Percentiles rank a stretch among this genome's conserved stretches.
phyloP scores from a whole-genome alignment of 2,113 vertebrate genomes.

The Oncorhynchus gorbuscha region DNA sequence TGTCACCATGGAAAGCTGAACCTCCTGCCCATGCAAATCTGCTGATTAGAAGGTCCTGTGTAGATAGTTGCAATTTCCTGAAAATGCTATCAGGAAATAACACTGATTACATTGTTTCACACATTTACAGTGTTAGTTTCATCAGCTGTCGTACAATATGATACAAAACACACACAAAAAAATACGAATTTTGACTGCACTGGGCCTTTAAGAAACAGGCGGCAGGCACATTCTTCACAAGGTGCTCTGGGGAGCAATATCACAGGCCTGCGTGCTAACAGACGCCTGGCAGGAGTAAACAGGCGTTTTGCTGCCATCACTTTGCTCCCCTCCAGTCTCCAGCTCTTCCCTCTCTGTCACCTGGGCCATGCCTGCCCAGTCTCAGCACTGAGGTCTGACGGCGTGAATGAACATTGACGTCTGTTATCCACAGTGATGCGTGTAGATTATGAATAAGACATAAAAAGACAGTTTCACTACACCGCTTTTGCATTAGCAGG shows the following conservation, averaged over 20 bases:
- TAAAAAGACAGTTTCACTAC: slow-evolving; percentile 80
- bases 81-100: no score
- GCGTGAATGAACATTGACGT: slow-evolving; percentile 79
- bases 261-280: slow-evolving; percentile 81
- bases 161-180: no score
- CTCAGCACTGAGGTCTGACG: slow-evolving; percentile 73
- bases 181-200: no score
- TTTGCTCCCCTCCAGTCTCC: slow-evolving; percentile 57
- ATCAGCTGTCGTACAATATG: no score
- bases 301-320: slow-evolving; percentile 73
- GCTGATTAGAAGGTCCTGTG: slow-evolving; percentile 53
- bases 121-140: no score
- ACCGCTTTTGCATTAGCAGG: slow-evolving; percentile 84
- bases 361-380: slow-evolving; percentile 62
- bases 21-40: slow-evolving; percentile 16
- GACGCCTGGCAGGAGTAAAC: slow-evolving; percentile 78
- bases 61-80: slow-evolving; percentile 12
- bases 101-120: no score
- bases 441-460: slow-evolving; percentile 92
- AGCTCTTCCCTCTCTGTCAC: slow-evolving; percentile 77
- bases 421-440: slow-evolving; percentile 77
- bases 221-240: slow-evolving; percentile 17
- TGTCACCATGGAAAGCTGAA: no score
- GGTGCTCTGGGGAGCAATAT: slow-evolving; percentile 71
- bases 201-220: background rate